Evolutionary conservation across 2,113 vertebrate genomes (phyloP), one percentile per base, ranked within the genome.

Genomic region (Alethe castanea): DNA sequence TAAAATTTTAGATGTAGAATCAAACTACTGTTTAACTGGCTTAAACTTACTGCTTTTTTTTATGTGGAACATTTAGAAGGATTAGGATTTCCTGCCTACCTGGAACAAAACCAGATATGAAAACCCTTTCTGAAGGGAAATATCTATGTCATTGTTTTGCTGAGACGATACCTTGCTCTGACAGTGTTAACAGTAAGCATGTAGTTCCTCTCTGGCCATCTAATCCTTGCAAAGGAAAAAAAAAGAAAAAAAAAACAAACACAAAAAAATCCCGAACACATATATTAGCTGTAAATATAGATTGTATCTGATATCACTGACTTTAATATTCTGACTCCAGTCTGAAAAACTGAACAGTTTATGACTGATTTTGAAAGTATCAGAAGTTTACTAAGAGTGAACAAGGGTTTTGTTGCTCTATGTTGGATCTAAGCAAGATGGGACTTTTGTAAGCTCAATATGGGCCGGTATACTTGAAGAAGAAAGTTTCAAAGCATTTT

Each of bases 1-100:
- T 93, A 93, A 57, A 20, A 79, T 65, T 92, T 85, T 20, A 57
- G 9, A 72, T 61, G 23, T 53, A 71, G 94, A 93, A 91, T 53
- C 40, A 91, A 87, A 69, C n/a, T 22, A 12, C 48, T 60, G 8
- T 52, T 85, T 52, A 86, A 44, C 12, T 78, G 47, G 25, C 20
- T 91, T 12, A 77, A 44, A 42, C 14, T 74, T 59, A 65, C 14
- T 0, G 0, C 26, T 89, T 89, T 86, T 74, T 59, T 62, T 70
- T 54, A 70, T 23, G 38, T 70, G 42, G 8, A 88, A 70, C 7
- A 36, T 81, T 65, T 80, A 78, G 56, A 87, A 96, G 18, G 26
- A 74, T 8, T 56, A 47, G 28, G 14, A 53, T 62, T 71, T 94
- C 76, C 62, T 33, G 17, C 35, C 44, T 65, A 53, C 52, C 65